These are phyloP conservation scores for Leptopterna dolabrata DNA, from an alignment of 2,888 invertebrate genomes.

Conservation along the genomic window DNA sequence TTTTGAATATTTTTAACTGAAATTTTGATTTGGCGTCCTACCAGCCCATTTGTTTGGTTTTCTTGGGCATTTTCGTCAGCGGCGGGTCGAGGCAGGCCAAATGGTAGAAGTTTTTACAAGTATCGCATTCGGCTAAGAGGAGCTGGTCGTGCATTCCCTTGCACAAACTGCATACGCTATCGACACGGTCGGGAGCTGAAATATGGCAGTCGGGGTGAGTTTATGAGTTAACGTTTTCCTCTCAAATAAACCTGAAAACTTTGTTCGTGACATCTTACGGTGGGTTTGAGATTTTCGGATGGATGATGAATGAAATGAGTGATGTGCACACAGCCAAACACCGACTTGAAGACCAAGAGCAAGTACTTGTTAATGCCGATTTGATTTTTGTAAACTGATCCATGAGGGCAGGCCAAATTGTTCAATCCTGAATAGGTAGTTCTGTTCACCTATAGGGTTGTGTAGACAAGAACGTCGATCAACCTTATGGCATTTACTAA, in stretches of 20 bases:
- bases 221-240: too few relatives aligned
- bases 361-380: neutral
- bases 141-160: slow-evolving; percentile 90
- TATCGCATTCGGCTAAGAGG: slow-evolving; percentile 93
- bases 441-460: too few relatives aligned
- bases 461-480: too few relatives aligned
- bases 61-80: slow-evolving; percentile 92
- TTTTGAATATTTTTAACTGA: neutral
- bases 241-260: too few relatives aligned
- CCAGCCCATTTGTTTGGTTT: slow-evolving; percentile 95
- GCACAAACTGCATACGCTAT: slow-evolving; percentile 85
- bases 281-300: too few relatives aligned
- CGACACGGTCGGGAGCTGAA: slow-evolving; percentile 61
- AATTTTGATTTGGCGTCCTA: slow-evolving; percentile 65
- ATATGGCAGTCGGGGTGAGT: neutral
- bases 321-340: neutral
- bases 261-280: too few relatives aligned
- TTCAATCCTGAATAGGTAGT: too few relatives aligned
- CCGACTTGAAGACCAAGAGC: neutral
- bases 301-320: neutral
- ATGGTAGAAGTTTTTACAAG: slow-evolving; percentile 92
- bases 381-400: neutral
- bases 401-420: neutral
- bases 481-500: too few relatives aligned
- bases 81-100: slow-evolving; percentile 95